Evolutionary conservation across 2,113 vertebrate species (phyloP).

Genomic region (Jacana jacana): DNA sequence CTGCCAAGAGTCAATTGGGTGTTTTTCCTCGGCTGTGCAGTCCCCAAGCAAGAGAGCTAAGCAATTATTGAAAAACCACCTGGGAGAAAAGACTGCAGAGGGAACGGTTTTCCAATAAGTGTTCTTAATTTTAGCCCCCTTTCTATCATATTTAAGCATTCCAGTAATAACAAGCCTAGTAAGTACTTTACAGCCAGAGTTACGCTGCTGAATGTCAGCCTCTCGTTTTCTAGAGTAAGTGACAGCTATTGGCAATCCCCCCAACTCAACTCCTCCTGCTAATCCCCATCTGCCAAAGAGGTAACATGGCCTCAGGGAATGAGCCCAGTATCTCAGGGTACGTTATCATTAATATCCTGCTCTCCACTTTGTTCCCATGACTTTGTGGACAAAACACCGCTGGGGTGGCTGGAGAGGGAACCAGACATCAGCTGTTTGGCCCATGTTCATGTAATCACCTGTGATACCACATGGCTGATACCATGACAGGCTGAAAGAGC

Average conservation of each 20-base stretch:
- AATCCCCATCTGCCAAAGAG: background rate
- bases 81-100: background rate
- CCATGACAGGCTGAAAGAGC: no score
- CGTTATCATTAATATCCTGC: background rate
- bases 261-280: background rate
- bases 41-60: background rate
- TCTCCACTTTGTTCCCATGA: background rate
- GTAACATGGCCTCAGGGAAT: background rate
- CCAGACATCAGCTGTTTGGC: background rate
- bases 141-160: background rate
- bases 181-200: background rate
- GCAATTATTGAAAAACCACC: background rate
- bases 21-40: background rate
- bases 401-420: background rate
- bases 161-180: background rate
- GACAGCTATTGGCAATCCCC: background rate
- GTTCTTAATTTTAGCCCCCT: background rate
- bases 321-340: accelerated
- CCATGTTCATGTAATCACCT: background rate
- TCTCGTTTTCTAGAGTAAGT: background rate
- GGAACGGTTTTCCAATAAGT: background rate
- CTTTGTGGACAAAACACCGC: background rate
- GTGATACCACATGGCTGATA: background rate
- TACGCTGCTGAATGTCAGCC: background rate
- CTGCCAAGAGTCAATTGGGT: background rate